phyloP scores from a whole-genome alignment of 2,797 vertebrate genomes.

The Channallabes apus region DNA sequence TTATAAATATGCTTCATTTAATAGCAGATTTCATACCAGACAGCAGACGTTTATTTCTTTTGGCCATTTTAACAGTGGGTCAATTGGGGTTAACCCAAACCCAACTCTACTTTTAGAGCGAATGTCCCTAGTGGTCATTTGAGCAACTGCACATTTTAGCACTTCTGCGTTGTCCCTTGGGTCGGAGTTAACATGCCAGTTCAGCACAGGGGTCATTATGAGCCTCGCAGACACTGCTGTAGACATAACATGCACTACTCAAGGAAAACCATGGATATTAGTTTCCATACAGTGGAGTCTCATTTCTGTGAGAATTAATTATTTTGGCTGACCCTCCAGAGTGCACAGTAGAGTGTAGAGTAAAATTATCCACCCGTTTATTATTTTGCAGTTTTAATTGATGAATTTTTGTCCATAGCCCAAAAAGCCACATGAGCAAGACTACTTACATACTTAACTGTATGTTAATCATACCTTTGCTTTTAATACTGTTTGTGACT shows the following conservation, averaged over 20 bases:
- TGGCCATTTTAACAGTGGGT: too few relatives aligned
- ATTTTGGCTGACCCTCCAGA: not conserved
- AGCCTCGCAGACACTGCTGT: not conserved
- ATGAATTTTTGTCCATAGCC: not conserved
- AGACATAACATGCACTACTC: not conserved
- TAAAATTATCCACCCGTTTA: not conserved
- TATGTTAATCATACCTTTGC: not conserved
- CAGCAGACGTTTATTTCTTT: too few relatives aligned
- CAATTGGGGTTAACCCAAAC: too few relatives aligned
- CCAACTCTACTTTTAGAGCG: too few relatives aligned
- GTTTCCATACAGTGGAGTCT: not conserved
- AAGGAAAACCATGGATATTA: not conserved
- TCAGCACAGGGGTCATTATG: not conserved
- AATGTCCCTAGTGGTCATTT: too few relatives aligned
- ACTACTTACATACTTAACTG: too few relatives aligned
- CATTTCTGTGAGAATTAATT: not conserved
- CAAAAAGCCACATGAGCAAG: not conserved
- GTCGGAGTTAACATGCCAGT: not conserved
- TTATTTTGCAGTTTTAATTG: not conserved
- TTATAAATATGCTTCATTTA: too few relatives aligned
- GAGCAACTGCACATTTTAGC: too few relatives aligned
- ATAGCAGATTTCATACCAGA: too few relatives aligned
- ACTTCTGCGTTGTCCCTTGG: too few relatives aligned
- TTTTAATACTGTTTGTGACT: not conserved
- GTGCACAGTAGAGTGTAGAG: not conserved